These are phyloP conservation scores for Auanema sp. DNA, from an alignment of 2,888 invertebrate species.

Conservation along the genomic window DNA sequence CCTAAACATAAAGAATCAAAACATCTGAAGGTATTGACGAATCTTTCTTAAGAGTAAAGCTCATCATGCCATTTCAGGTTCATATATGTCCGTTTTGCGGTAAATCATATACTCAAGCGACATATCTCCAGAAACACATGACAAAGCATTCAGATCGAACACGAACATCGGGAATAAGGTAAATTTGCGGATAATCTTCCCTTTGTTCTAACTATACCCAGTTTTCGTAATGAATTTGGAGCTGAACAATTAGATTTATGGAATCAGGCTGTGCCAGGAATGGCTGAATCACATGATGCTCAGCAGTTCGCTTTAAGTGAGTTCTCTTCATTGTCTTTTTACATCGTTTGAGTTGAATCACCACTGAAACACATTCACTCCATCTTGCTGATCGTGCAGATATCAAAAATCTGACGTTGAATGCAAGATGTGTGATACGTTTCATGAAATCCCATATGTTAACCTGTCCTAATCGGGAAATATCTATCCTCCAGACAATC, in stretches of 20 bases:
- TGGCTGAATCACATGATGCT: constrained; percentile 19
- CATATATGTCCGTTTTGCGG: constrained; percentile 99
- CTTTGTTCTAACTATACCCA: neutral
- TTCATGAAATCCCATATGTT: too few relatives aligned
- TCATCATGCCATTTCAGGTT: constrained; percentile 70
- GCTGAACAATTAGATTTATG: constrained; percentile 33
- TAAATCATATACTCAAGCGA: constrained; percentile 98
- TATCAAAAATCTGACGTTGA: too few relatives aligned
- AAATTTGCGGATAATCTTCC: neutral
- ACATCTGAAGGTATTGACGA: constrained; percentile 78
- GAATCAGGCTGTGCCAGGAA: constrained; percentile 25
- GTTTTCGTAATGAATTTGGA: constrained; percentile 36
- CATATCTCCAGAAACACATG: constrained; percentile 98
- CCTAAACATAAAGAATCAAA: constrained; percentile 99
- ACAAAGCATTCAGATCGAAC: constrained; percentile 78
- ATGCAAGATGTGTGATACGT: too few relatives aligned
- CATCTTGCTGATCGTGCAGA: too few relatives aligned
- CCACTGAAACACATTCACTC: too few relatives aligned
- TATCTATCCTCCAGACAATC: too few relatives aligned
- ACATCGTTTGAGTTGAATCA: too few relatives aligned
- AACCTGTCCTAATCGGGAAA: too few relatives aligned
- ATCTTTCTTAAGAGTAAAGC: neutral
- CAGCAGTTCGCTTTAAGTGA: constrained; percentile 35
- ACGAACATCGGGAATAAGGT: neutral
- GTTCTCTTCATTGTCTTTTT: constrained; percentile 11